Base-by-base conservation (phyloP, 1,140 invertebrate species). In the Teleopsis dalmanni region DNA sequence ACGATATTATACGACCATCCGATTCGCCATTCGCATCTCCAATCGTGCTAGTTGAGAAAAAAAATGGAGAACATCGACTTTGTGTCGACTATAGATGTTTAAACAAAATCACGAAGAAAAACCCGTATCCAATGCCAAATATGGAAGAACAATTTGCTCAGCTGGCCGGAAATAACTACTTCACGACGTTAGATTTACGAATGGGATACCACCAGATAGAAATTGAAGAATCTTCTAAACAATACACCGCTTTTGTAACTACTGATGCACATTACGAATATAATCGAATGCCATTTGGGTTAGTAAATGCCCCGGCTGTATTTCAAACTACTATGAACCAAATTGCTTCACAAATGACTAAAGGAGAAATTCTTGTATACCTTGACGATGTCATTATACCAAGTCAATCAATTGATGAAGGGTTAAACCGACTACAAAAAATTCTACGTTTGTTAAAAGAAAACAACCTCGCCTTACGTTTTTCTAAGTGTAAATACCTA, bases 131-230 rank as follows among this genome's bases (percentile, higher is more conserved):
- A 9, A 51, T 80, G 22, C 74, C 74, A 4, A 58, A 65, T 16
- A 65, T 79, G 29, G 66, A 71, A 14, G 62, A 74, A 22, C 62
- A 62, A 16, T 51, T 79, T 13, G 59, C 71, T 42, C 48, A 56
- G 16, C 48, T 80, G 26, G 59, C 56, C 0, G 60, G 61, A 10
- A 54, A 59, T 7, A 55, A 56, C 41, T 73, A 62, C 46, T 76
- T 76, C 49, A 58, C 57, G 2, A 60, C 60, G 1, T 47, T 78
- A 4, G 74, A 79, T 56, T 40, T 75, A 7, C 49, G 49, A 0
- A 63, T 57, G 40, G 76, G 76, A 3, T 79, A 73, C 57, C 73
- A 69, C 57, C 76, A 79, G 55, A 60, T 79, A n/a, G 40, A 51
- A 8, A 48, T 78, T 1, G 54, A 64, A 19, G 43, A 55, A 31